Conservation (phyloP, 2,888 invertebrate species). For the Belgica antarctica region DNA sequence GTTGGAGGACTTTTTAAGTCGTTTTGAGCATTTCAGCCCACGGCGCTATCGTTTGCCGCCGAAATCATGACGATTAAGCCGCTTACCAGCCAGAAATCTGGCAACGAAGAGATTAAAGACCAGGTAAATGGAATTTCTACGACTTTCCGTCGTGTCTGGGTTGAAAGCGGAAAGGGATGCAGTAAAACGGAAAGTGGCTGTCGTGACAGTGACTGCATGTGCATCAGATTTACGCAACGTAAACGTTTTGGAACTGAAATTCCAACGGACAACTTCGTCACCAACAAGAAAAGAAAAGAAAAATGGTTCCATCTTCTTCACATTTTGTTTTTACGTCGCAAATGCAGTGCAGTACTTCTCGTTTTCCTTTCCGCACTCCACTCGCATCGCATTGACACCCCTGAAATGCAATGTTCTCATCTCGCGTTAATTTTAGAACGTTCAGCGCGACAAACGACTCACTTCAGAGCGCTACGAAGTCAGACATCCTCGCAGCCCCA, state of each 20-base stretch:
- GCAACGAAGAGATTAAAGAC: slow-evolving; percentile 47
- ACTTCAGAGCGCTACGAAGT: slow-evolving; percentile 30
- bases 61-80: slow-evolving; percentile 54
- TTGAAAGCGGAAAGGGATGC: slow-evolving; percentile 11
- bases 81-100: slow-evolving; percentile 48
- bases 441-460: slow-evolving; percentile 35
- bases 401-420: background rate
- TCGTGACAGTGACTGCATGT: background rate
- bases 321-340: slow-evolving; percentile 42
- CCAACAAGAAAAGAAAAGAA: slow-evolving; percentile 1
- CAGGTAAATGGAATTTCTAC: slow-evolving; percentile 15
- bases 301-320: slow-evolving; percentile 40
- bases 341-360: slow-evolving; percentile 15
- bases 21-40: too few species aligned
- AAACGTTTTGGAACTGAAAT: slow-evolving; percentile 1
- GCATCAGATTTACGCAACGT: background rate
- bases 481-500: slow-evolving; percentile 13
- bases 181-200: background rate
- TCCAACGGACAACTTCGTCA: slow-evolving; percentile 34
- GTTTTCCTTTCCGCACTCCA: background rate
- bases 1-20: too few species aligned
- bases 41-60: too few species aligned
- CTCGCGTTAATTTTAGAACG: slow-evolving; percentile 33
- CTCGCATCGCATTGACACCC: background rate
- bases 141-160: too few species aligned